These are phyloP conservation scores for Colinus virginianus DNA, from an alignment of 2,113 vertebrate species.

Conservation along the genomic window DNA sequence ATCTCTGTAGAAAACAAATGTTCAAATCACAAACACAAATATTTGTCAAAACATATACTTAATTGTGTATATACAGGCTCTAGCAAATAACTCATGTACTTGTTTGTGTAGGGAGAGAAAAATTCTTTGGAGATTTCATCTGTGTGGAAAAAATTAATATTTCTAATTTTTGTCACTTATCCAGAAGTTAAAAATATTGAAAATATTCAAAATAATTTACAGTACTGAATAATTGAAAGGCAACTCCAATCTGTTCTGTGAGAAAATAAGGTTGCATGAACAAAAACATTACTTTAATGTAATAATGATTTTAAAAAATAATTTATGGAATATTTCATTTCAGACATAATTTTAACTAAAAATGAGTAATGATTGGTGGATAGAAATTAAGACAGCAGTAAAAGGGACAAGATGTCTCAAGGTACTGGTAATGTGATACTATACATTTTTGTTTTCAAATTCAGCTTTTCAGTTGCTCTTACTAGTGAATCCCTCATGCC, in stretches of 20 bases:
- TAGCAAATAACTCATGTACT: background rate
- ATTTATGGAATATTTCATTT: background rate
- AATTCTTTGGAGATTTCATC: slow-evolving; percentile 4
- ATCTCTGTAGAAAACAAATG: background rate
- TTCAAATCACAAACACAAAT: background rate
- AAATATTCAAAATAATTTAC: slow-evolving; percentile 41
- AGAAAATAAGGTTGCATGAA: background rate
- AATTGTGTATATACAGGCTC: background rate
- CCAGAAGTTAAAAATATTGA: slow-evolving; percentile 41
- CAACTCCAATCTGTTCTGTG: background rate
- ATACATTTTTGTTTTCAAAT: slow-evolving; percentile 59
- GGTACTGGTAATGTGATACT: slow-evolving; percentile 23
- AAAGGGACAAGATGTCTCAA: slow-evolving; percentile 17
- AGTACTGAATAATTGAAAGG: background rate
- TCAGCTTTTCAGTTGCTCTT: slow-evolving; percentile 53
- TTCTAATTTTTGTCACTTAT: slow-evolving; percentile 46
- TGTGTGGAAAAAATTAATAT: slow-evolving; percentile 24
- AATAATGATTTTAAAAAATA: background rate
- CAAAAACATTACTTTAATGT: background rate
- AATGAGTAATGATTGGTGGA: background rate
- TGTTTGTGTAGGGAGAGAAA: slow-evolving; percentile 2
- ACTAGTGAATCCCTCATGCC: slow-evolving; percentile 54
- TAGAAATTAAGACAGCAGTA: slow-evolving; percentile 15
- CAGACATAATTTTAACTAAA: background rate
- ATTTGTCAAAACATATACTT: background rate